Evolutionary conservation across 2,888 invertebrate species (phyloP), one percentile per base, ranked within the genome.

Genomic region (Nemoura dubitans): DNA sequence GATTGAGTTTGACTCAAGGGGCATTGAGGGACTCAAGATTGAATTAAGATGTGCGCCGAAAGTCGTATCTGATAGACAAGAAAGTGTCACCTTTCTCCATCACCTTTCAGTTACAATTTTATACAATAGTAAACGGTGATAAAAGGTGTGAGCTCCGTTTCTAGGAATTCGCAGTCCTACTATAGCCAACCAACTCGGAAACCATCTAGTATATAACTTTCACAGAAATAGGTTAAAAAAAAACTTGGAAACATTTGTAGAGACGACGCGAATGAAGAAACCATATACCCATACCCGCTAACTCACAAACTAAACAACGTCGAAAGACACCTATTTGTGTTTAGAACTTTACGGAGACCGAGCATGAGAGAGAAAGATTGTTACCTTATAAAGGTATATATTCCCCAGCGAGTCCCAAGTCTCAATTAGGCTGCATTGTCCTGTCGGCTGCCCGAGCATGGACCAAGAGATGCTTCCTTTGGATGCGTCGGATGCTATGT

Each of bases 261-360:
- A 36, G 36, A 6, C 16, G 21, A 59, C 59, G 10, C 59, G 59
- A 59, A 59, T 59, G 59, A 59, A 59, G 59, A 1, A 21, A 59
- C 14, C 16, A 1, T 21, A 36, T 10, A 36, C 10, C 59, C 59
- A 59, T 2, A 6, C 59, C 16, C 59, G 59, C 59, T 59, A 59
- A 59, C 59, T 21, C 21, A 59, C 59, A 59, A 59, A 59, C 59
- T 59, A 59, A 59, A 59, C 59, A 59, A 16, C 59, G 59, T 36
- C 59, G 59, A 59, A 59, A 59, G 59, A 59, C 59, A 59, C 59
- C 59, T 59, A 59, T 59, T 59, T 59, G 10, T 59, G 59, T 59
- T 59, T 21, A 59, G 59, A 59, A 59, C 59, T 59, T 59, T 59
- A 59, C 59, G 2, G 59, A 36, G 10, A 36, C 3, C 36, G 36